Evolutionary conservation across 2,888 invertebrate species (phyloP), one percentile per base, ranked within the genome.

Genomic region (Acanthosoma haemorrhoidale): DNA sequence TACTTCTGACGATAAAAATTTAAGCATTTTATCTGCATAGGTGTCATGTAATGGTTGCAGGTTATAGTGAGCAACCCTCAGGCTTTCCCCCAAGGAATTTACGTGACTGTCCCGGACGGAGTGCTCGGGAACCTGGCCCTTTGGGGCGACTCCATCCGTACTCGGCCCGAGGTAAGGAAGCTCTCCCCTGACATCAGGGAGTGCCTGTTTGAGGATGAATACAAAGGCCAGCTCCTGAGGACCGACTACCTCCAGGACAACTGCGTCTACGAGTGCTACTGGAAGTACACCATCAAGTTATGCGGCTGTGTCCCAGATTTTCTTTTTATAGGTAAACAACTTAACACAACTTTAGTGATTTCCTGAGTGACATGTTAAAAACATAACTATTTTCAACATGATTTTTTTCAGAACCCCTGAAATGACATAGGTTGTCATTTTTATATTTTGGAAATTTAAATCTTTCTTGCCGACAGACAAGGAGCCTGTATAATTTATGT

Each of bases 291-390:
- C 13, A 61, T 75, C 31, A 63, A 76, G 34, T 75, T 75, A 31
- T 79, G 79, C 72, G 77, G 76, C 66, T 79, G 79, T 71, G 76
- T 76, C 16, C 78, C 78, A 0, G 77, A 77, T 63, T 79, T 79
- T 71, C 75, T 74, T 69, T 77, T 76, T 34, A 70, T 72, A 15
- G 68, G 74, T 36, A 34, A 71, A 34, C 6, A n/a, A n/a, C n/a
- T n/a, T n/a, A n/a, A n/a, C n/a, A n/a, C n/a, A n/a, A n/a, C n/a
- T n/a, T n/a, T n/a, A n/a, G n/a, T n/a, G n/a, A n/a, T n/a, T n/a
- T n/a, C n/a, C n/a, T n/a, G n/a, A n/a, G n/a, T n/a, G n/a, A n/a
- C n/a, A n/a, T n/a, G n/a, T n/a, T n/a, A n/a, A n/a, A n/a, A n/a
- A n/a, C n/a, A n/a, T n/a, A n/a, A n/a, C n/a, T n/a, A n/a, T n/a